These are phyloP conservation scores for Andrena bucephala DNA, from an alignment of 2,888 invertebrate species.

Conservation along the genomic window DNA sequence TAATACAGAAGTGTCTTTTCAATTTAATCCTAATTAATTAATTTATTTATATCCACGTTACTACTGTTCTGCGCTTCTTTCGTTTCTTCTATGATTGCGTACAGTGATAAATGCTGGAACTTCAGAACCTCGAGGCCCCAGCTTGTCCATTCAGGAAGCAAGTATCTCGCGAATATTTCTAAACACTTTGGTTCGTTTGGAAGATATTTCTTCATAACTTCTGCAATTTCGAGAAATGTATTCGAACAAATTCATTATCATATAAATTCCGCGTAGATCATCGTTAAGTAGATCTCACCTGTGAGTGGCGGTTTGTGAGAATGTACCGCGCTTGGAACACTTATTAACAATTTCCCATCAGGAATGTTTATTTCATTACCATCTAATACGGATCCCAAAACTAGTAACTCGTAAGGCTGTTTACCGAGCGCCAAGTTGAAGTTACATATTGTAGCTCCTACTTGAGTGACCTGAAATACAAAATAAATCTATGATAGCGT, in stretches of 20 bases:
- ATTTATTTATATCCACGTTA: constrained; percentile 51
- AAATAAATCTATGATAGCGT: not conserved
- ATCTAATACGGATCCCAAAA: constrained; percentile 86
- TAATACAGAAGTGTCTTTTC: constrained; percentile 10
- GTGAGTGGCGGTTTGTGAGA: constrained; percentile 97
- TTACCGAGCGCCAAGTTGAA: constrained; percentile 90
- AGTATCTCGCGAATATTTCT: constrained; percentile 96
- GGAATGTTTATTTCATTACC: constrained; percentile 83
- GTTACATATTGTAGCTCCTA: constrained; percentile 89
- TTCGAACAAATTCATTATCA: not conserved
- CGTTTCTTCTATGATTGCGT: constrained; percentile 59
- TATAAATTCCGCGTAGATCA: constrained; percentile 11
- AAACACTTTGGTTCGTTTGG: constrained; percentile 88
- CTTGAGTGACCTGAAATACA: constrained; percentile 87
- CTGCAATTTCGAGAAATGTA: constrained; percentile 84
- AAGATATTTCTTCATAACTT: constrained; percentile 88
- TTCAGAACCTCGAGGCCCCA: constrained; percentile 95
- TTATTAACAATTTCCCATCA: constrained; percentile 89
- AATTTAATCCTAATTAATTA: constrained; percentile 28
- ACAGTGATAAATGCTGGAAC: constrained; percentile 89
- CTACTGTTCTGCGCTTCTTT: constrained; percentile 36
- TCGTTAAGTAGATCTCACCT: constrained; percentile 84
- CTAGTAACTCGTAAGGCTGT: constrained; percentile 94
- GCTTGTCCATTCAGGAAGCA: constrained; percentile 93
- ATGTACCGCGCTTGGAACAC: constrained; percentile 96